These are phyloP conservation scores for Coracopsis vasa DNA, from an alignment of 2,113 vertebrate species.

Conservation along the genomic window DNA sequence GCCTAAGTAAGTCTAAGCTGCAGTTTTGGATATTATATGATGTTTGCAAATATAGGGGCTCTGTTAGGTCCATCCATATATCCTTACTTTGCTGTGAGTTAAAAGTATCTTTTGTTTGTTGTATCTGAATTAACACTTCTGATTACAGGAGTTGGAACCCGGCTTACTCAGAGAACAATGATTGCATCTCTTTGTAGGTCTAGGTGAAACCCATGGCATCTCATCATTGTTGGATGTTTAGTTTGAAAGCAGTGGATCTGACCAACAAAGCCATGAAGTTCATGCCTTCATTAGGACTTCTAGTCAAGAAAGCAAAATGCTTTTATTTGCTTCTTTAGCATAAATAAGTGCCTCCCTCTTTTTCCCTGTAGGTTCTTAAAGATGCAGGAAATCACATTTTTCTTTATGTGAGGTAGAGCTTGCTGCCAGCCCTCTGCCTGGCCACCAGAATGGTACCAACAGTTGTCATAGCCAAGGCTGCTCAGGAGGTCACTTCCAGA, in stretches of 20 bases:
- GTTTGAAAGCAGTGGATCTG: background rate
- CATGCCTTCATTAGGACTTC: background rate
- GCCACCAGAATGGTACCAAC: background rate
- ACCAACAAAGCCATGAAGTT: background rate
- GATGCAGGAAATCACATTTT: background rate
- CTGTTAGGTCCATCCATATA: fast-evolving
- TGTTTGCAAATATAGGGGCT: background rate
- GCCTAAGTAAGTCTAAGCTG: background rate
- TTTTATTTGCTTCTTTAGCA: background rate
- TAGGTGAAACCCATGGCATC: background rate
- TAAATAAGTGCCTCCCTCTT: background rate
- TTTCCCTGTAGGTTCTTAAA: background rate
- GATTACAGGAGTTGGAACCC: background rate
- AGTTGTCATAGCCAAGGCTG: background rate
- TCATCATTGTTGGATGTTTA: background rate
- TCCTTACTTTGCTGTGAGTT: background rate
- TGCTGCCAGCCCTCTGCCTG: background rate
- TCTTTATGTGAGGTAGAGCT: background rate
- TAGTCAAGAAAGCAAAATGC: background rate
- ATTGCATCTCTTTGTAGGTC: background rate
- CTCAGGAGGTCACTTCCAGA: background rate
- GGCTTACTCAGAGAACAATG: background rate
- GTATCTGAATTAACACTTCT: background rate
- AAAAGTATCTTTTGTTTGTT: background rate
- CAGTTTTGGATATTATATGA: background rate